These are phyloP conservation scores for Oncopodura yosiiana DNA, from an alignment of 1,140 invertebrate species.

Conservation along the genomic window DNA sequence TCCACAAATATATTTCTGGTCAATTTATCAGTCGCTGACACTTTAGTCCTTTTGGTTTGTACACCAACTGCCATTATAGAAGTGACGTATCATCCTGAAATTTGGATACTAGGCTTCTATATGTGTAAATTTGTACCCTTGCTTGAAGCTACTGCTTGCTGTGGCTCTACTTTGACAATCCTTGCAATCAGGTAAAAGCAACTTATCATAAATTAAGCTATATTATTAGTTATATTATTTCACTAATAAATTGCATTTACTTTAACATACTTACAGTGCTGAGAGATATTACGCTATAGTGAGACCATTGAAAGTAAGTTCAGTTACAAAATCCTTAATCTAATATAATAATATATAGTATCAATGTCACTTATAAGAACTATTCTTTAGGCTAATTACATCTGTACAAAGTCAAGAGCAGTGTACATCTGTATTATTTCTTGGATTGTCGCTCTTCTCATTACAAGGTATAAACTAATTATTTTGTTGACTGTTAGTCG, in stretches of 20 bases:
- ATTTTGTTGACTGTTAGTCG: not conserved
- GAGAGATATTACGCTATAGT: slow-evolving; percentile 92
- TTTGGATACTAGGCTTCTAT: slow-evolving; percentile 25
- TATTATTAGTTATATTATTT: too few relatives aligned
- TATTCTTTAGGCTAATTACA: too few relatives aligned
- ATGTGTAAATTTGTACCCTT: slow-evolving; percentile 62
- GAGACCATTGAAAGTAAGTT: slow-evolving; percentile 75
- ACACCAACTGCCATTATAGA: slow-evolving; percentile 56
- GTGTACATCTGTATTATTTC: slow-evolving; percentile 68
- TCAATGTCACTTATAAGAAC: too few relatives aligned
- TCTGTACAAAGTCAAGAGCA: slow-evolving; percentile 79
- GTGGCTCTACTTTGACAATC: slow-evolving; percentile 85
- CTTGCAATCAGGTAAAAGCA: slow-evolving; percentile 83
- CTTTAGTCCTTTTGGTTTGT: slow-evolving; percentile 77
- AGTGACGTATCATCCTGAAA: slow-evolving; percentile 30
- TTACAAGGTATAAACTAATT: slow-evolving; percentile 59
- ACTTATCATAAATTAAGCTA: too few relatives aligned
- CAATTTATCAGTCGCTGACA: slow-evolving; percentile 82
- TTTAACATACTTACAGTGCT: too few relatives aligned
- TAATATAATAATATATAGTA: too few relatives aligned
- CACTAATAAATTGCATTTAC: too few relatives aligned
- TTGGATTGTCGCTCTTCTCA: slow-evolving; percentile 71
- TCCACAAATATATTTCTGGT: slow-evolving; percentile 90
- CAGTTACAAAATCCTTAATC: too few relatives aligned
- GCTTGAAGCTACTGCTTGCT: slow-evolving; percentile 80